These are phyloP conservation scores for Hesperophylax magnus DNA, from an alignment of 1,140 invertebrate species.

Conservation along the genomic window DNA sequence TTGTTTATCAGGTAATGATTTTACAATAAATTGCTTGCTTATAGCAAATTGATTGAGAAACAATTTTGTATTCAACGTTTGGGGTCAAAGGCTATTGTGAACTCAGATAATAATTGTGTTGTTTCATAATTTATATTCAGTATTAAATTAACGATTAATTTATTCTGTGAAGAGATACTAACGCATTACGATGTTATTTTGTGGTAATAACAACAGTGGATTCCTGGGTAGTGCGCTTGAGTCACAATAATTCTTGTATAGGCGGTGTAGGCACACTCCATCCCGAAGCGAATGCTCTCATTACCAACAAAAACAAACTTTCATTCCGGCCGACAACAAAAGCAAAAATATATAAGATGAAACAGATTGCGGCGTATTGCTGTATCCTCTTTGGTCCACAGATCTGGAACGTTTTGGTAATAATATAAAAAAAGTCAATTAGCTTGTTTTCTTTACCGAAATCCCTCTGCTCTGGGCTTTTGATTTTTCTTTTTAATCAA, in stretches of 20 bases:
- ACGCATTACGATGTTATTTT: too few species aligned
- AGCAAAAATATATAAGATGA: constrained; percentile 36
- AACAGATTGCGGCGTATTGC: constrained; percentile 33
- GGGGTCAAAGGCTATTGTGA: too few species aligned
- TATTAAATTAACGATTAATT: too few species aligned
- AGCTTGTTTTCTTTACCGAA: constrained; percentile 9
- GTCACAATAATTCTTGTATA: background rate
- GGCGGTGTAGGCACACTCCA: constrained; percentile 29
- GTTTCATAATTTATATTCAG: too few species aligned
- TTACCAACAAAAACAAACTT: constrained; percentile 49
- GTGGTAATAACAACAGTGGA: background rate
- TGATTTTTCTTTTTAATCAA: background rate
- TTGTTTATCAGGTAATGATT: too few species aligned
- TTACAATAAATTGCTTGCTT: too few species aligned
- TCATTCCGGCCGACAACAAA: constrained; percentile 28
- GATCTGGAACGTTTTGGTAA: constrained; percentile 13
- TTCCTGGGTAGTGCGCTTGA: background rate
- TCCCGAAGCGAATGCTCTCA: constrained; percentile 44
- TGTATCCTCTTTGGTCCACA: constrained; percentile 1
- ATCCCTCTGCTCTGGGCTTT: background rate
- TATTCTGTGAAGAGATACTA: too few species aligned
- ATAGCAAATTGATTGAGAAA: too few species aligned
- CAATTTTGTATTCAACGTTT: too few species aligned
- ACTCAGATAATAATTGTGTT: too few species aligned
- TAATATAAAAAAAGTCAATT: background rate